A percentile compares a stretch with the other conserved stretches of the same genome.
phyloP scores from a whole-genome alignment of 2,113 vertebrate species.

The Myodes glareolus region DNA sequence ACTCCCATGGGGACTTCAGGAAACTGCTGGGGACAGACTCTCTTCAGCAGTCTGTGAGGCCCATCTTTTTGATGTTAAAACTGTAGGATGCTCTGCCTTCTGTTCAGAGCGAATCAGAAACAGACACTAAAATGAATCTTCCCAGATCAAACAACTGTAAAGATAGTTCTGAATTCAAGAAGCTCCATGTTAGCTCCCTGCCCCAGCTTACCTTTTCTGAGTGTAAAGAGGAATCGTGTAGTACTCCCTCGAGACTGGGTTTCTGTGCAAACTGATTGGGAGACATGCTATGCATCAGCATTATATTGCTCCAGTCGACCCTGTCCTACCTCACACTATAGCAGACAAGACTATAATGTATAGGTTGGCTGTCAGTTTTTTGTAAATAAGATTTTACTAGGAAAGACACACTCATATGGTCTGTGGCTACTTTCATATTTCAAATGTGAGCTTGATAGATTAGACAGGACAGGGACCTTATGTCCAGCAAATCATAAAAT shows the following conservation, averaged over 20 bases:
- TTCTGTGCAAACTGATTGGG: not conserved
- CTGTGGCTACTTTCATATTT: not conserved
- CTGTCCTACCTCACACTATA: not conserved
- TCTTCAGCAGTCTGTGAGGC: not conserved
- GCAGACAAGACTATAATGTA: not conserved
- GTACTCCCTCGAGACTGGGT: not conserved
- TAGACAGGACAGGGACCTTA: not conserved
- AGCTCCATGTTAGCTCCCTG: not conserved
- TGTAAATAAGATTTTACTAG: constrained; percentile 35
- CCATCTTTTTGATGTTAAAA: not conserved
- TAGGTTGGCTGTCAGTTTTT: not conserved
- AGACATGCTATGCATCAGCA: not conserved
- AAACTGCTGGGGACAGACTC: not conserved
- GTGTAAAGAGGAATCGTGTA: not conserved
- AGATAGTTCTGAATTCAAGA: not conserved
- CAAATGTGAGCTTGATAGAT: not conserved
- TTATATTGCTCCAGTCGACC: not conserved
- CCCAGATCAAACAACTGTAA: not conserved
- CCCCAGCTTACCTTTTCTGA: not conserved
- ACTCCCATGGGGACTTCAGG: not conserved
- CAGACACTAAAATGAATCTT: not conserved
- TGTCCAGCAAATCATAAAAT: not conserved
- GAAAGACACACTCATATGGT: not conserved
- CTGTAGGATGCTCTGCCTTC: not conserved
- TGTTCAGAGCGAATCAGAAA: not conserved